Base-by-base conservation (phyloP, 2,888 invertebrate genomes). In the Chloroclysta siterata region DNA sequence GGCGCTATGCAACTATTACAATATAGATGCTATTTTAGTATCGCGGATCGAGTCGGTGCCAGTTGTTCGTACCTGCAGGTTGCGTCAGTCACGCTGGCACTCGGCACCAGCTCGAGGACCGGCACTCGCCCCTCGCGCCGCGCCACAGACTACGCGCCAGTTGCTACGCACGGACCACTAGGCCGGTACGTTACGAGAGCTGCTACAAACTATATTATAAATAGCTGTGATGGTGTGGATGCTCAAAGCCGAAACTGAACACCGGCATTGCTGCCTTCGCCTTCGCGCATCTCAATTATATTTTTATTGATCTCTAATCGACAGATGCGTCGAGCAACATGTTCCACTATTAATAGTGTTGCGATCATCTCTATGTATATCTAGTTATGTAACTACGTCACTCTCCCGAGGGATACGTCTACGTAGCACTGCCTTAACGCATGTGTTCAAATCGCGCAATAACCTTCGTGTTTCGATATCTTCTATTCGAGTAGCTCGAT, bases 391-490 rank as follows among this genome's bases (percentile, higher is more conserved):
- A 39, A 6, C 7, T 8, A 33, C 28, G 29, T 28, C 29, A 29
- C 48, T 48, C 28, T 33, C 33, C 8, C 22, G 22, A 3, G 36
- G 36, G 36, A 3, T 11, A 11, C 11, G 36, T 39, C 11, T 36
- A 10, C 10, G 36, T 36, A 39, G 69, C 78, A 77, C 82, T 84
- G 87, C 86, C 86, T 85, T 83, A 83, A 64, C 70, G 75, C 79
- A 76, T 82, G 85, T 85, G 85, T 84, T 84, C 84, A 82, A 77
- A 70, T 72, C 75, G 75, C 78, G 73, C 76, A 66, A 72, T 76
- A 5, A 41, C 53, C 14, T 60, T 52, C 44, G 17, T 33, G 29
- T 53, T 28, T 60, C 53, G 41, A 60, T 29, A 56, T 36, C 28
- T 47, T 53, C 11, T 51, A 22, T 52, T 52, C 17, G 58, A 52